phyloP scores from a whole-genome alignment of 2,113 vertebrate species.

The Dasyornis broadbenti region DNA sequence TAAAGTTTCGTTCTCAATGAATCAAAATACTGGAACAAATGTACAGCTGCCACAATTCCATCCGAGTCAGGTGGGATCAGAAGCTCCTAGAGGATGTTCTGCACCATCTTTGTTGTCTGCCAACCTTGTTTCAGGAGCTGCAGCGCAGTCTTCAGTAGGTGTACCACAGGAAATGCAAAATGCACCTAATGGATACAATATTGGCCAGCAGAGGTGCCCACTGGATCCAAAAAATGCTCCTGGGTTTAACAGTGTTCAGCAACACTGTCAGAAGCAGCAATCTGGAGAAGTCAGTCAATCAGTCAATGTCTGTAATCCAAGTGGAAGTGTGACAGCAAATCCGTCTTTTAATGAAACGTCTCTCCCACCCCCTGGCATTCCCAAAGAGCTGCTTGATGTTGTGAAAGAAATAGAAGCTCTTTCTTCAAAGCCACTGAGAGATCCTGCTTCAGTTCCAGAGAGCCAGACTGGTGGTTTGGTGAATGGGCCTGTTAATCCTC shows the following conservation, averaged over 20 bases:
- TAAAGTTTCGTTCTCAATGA: background rate
- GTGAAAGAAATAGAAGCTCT: constrained; percentile 4
- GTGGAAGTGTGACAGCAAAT: background rate
- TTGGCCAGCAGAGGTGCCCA: background rate
- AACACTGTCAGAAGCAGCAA: constrained; percentile 13
- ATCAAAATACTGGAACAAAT: background rate
- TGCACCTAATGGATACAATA: background rate
- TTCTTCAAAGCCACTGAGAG: background rate
- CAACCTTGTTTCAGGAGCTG: constrained; percentile 12
- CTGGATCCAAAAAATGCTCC: constrained; percentile 2
- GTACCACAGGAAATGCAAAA: background rate
- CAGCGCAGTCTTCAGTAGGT: background rate
- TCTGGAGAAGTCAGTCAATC: background rate
- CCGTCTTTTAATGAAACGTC: background rate
- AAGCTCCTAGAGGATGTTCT: background rate
- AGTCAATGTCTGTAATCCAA: background rate
- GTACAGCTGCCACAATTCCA: background rate
- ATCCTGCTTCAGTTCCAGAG: constrained; percentile 1
- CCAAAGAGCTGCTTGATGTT: background rate
- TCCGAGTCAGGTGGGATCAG: background rate
- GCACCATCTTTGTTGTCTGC: background rate
- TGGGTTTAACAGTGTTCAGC: constrained; percentile 21
- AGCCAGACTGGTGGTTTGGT: background rate
- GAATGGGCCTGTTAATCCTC: background rate
- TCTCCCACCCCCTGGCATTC: background rate